Evolutionary conservation across 35 echinoderm and acorn worm genomes (phyloP).

Genomic region (Strongylocentrotus purpuratus): DNA sequence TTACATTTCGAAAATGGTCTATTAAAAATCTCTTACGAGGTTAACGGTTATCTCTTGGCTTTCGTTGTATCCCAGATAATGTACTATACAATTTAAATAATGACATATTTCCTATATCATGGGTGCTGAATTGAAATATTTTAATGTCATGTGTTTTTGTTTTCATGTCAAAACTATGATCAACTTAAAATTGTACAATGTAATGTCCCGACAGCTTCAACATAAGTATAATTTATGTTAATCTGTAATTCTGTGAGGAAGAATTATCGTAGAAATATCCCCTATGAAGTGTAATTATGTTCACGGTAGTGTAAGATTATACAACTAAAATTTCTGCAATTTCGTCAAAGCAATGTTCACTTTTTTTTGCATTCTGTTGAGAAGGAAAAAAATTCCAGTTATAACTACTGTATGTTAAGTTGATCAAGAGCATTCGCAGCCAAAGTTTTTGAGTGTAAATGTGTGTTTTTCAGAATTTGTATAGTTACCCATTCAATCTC

Average conservation of each 20-base stretch:
- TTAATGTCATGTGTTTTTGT: neutral
- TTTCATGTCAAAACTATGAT: neutral
- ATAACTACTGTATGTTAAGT: neutral
- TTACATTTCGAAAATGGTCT: too few relatives aligned
- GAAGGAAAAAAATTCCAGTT: neutral
- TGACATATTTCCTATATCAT: neutral
- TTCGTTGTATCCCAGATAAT: neutral
- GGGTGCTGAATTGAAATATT: neutral
- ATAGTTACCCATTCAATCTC: neutral
- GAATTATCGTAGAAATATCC: neutral
- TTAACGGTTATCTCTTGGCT: neutral
- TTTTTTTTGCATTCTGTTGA: neutral
- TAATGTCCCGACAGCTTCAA: neutral
- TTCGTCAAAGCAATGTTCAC: neutral
- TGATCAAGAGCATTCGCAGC: neutral
- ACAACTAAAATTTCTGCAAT: neutral
- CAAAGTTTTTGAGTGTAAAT: neutral
- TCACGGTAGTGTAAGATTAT: neutral
- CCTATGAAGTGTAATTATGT: neutral
- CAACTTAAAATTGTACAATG: neutral
- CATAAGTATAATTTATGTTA: neutral
- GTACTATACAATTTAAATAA: neutral
- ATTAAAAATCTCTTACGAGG: neutral
- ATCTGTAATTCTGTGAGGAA: neutral
- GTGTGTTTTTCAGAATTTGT: neutral